phyloP scores from a whole-genome alignment of 92 coral and sea anemone species.

The Porites lobata region DNA sequence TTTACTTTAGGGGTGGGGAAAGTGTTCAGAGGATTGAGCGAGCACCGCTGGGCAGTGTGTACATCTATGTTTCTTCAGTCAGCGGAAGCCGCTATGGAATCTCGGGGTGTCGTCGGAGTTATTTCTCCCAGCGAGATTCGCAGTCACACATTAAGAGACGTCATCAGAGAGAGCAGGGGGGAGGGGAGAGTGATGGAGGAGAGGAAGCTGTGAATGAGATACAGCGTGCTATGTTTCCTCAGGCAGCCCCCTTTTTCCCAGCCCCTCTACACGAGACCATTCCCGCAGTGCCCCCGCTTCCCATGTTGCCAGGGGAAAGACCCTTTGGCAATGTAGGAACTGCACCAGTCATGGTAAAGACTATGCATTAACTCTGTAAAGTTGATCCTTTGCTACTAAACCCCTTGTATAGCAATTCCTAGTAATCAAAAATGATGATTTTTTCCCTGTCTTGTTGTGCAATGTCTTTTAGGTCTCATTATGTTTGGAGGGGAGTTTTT shows the following conservation, averaged over 20 bases:
- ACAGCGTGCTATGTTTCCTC: slow-evolving; percentile 89
- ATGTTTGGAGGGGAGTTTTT: slow-evolving; percentile 64
- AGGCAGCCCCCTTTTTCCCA: slow-evolving; percentile 77
- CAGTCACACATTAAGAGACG: slow-evolving; percentile 99
- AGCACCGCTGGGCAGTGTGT: slow-evolving; percentile 98
- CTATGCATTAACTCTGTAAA: too few relatives aligned
- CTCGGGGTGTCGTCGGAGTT: slow-evolving; percentile 99
- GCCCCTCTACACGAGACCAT: slow-evolving; percentile 84
- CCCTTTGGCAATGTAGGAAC: slow-evolving; percentile 81
- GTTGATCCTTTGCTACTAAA: background rate
- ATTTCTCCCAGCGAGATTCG: slow-evolving; percentile 96
- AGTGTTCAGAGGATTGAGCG: slow-evolving; percentile 96
- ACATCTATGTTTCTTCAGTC: slow-evolving; percentile 79
- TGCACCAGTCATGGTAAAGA: background rate
- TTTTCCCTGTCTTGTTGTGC: background rate
- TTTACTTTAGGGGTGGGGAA: slow-evolving; percentile 89
- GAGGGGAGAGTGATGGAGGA: slow-evolving; percentile 95
- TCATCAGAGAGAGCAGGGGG: slow-evolving; percentile 93
- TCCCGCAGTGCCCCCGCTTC: slow-evolving; percentile 84
- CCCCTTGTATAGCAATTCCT: too few relatives aligned
- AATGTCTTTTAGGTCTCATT: too few relatives aligned
- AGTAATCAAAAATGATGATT: too few relatives aligned
- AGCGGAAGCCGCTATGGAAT: slow-evolving; percentile 99
- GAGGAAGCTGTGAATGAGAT: slow-evolving; percentile 90
- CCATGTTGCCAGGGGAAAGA: slow-evolving; percentile 80